phyloP scores from a whole-genome alignment of 2,888 invertebrate species.

The Apamea epomidion region DNA sequence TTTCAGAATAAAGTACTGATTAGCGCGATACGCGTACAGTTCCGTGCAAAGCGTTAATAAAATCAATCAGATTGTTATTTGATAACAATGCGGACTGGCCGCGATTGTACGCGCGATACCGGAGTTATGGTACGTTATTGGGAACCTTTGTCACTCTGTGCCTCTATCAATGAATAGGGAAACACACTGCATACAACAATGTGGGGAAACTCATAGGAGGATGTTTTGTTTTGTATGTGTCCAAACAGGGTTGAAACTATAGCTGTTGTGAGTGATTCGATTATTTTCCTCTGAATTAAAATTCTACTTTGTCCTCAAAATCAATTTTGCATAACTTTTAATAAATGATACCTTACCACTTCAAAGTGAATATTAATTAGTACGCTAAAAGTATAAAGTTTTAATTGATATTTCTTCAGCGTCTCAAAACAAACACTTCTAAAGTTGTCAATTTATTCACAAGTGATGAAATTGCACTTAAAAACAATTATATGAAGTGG shows the following conservation, averaged over 20 bases:
- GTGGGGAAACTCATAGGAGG: not conserved
- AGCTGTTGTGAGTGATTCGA: not conserved
- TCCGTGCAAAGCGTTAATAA: slow-evolving; percentile 48
- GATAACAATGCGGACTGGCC: slow-evolving; percentile 47
- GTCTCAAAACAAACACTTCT: slow-evolving; percentile 39
- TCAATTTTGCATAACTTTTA: slow-evolving; percentile 8
- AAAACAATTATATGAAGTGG: slow-evolving; percentile 10
- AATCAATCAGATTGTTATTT: slow-evolving; percentile 61
- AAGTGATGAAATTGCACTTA: slow-evolving; percentile 40
- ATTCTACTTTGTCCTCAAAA: not conserved
- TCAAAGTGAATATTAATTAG: slow-evolving; percentile 32
- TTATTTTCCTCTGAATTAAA: not conserved
- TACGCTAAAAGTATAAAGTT: slow-evolving; percentile 45
- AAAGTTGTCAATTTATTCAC: slow-evolving; percentile 41
- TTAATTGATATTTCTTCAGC: slow-evolving; percentile 51
- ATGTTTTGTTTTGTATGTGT: not conserved
- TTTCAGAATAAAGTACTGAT: slow-evolving; percentile 38
- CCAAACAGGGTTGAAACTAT: not conserved
- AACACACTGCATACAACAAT: not conserved
- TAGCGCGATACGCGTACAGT: slow-evolving; percentile 26
- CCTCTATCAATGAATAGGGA: not conserved
- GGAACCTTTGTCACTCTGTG: slow-evolving; percentile 19
- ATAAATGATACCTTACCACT: slow-evolving; percentile 11
- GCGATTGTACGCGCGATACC: slow-evolving; percentile 42
- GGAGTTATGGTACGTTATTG: slow-evolving; percentile 16